Evolutionary conservation across 2,113 vertebrate genomes (phyloP).

Genomic region (Dryoscopus gambensis): DNA sequence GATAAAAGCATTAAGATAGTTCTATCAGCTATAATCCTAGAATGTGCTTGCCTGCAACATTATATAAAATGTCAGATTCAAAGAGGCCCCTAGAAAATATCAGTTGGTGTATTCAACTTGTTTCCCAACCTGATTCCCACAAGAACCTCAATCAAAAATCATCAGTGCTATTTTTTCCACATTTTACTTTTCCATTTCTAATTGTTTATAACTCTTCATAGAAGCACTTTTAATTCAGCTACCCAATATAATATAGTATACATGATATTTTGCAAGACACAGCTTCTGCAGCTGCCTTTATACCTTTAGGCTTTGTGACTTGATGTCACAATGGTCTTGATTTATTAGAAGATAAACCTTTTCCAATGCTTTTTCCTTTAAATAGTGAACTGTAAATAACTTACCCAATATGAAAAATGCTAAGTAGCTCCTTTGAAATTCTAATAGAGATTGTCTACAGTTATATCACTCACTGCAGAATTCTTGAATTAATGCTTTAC

Average conservation of each 20-base stretch:
- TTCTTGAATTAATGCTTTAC: neutral
- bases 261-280: neutral
- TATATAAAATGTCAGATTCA: neutral
- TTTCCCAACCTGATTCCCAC: neutral
- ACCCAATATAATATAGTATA: neutral
- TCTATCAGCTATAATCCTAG: neutral
- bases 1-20: neutral
- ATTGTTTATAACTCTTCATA: neutral
- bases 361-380: neutral
- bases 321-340: neutral
- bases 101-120: neutral
- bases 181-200: neutral
- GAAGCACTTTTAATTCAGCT: neutral
- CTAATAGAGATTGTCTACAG: neutral
- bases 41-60: neutral
- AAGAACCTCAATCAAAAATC: neutral
- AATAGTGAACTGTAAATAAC: slow-evolving; percentile 53
- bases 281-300: neutral
- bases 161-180: neutral
- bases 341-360: slow-evolving; percentile 5
- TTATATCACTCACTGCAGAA: neutral
- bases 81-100: neutral
- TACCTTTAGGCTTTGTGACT: neutral
- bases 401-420: slow-evolving; percentile 3
- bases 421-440: slow-evolving; percentile 36